These are phyloP conservation scores for Ariolimax columbianus DNA, from an alignment of 2,888 invertebrate species.

Conservation along the genomic window DNA sequence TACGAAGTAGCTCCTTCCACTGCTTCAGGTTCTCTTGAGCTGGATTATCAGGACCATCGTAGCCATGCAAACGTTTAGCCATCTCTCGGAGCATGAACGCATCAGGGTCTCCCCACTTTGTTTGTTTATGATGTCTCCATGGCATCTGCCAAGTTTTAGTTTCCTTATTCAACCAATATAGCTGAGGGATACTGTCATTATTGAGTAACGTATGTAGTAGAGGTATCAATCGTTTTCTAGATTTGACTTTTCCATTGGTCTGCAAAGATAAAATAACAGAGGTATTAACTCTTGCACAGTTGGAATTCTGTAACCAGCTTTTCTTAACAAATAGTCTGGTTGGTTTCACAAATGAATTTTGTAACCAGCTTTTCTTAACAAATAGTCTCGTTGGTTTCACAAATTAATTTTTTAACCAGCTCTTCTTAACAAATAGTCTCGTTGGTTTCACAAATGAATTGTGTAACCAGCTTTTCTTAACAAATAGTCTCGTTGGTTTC, in stretches of 20 bases:
- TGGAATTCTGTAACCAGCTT: too few relatives aligned
- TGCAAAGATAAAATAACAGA: not conserved
- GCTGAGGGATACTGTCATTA: not conserved
- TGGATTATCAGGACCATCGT: not conserved
- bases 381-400: too few relatives aligned
- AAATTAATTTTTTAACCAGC: too few relatives aligned
- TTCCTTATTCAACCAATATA: not conserved
- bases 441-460: too few relatives aligned
- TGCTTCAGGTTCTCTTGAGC: not conserved
- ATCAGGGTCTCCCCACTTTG: not conserved
- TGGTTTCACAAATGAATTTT: too few relatives aligned
- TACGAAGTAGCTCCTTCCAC: conserved; percentile 14
- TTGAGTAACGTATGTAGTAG: not conserved
- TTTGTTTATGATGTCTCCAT: not conserved
- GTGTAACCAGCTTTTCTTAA: too few relatives aligned
- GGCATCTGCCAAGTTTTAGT: conserved; percentile 9
- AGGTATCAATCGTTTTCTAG: not conserved
- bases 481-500: too few relatives aligned
- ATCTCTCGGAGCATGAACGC: not conserved
- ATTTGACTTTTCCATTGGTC: not conserved
- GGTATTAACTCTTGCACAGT: not conserved
- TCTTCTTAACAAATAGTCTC: too few relatives aligned
- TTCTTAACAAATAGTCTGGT: too few relatives aligned
- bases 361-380: too few relatives aligned
- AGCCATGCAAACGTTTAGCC: not conserved